phyloP scores from a whole-genome alignment of 2,797 vertebrate species.

The Borostomias antarcticus region DNA sequence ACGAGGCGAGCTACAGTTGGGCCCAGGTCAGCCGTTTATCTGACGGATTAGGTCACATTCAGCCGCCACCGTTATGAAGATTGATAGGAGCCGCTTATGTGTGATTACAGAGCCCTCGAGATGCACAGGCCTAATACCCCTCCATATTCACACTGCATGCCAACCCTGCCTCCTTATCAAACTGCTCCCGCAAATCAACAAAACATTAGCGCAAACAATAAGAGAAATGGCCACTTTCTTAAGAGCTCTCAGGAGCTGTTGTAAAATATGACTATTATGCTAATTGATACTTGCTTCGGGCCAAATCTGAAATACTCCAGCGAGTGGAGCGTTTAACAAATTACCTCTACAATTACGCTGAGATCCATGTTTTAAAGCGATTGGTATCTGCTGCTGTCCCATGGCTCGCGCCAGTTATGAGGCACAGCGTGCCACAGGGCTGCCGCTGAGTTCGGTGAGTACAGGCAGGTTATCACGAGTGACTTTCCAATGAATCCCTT shows the following conservation, averaged over 20 bases:
- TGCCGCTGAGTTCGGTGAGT: slow-evolving; percentile 15
- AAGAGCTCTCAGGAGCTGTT: slow-evolving; percentile 73
- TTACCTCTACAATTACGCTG: slow-evolving; percentile 67
- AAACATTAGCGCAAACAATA: slow-evolving; percentile 66
- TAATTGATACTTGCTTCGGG: slow-evolving; percentile 75
- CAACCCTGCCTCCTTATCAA: too few relatives aligned
- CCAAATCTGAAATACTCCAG: slow-evolving; percentile 69
- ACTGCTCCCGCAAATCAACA: slow-evolving; percentile 69
- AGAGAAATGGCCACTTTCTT: slow-evolving; percentile 71
- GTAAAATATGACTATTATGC: slow-evolving; percentile 76
- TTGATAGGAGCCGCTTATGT: slow-evolving; percentile 77
- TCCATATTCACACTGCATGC: slow-evolving; percentile 68
- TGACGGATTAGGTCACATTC: slow-evolving; percentile 69
- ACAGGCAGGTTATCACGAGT: slow-evolving; percentile 45
- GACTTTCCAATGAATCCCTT: slow-evolving; percentile 48
- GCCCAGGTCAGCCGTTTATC: slow-evolving; percentile 28
- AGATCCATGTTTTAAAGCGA: slow-evolving; percentile 51
- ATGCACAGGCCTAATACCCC: slow-evolving; percentile 71
- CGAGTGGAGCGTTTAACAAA: slow-evolving; percentile 72
- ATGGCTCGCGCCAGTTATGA: slow-evolving; percentile 48
- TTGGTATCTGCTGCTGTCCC: slow-evolving; percentile 55
- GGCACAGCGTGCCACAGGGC: slow-evolving; percentile 41
- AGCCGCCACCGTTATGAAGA: slow-evolving; percentile 76
- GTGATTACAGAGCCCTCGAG: slow-evolving; percentile 74
- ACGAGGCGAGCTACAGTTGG: slow-evolving; percentile 71